Evolutionary conservation across 2,888 invertebrate species (phyloP), one percentile per base, ranked within the genome.

Genomic region (Melieria crassipennis): DNA sequence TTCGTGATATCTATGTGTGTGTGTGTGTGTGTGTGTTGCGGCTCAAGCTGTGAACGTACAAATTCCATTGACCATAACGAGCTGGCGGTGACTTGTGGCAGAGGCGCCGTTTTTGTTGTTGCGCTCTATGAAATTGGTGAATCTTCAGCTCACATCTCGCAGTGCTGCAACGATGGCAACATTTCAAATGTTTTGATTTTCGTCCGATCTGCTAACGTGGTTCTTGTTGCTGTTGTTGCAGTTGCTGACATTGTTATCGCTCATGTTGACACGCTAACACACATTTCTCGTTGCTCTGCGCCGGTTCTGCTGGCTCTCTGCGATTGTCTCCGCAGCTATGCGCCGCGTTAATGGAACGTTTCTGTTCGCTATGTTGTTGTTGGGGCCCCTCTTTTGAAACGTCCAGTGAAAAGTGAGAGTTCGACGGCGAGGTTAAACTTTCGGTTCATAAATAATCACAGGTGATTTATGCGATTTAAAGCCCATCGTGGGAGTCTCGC

Each of bases 51-150:
- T 76, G 76, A 76, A 70, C 75, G 70, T 76, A 78, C 76, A 75
- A 77, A 78, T 76, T 77, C 75, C 75, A 70, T 74, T 75, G 76
- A 72, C 78, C 77, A 76, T 74, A 78, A 75, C 72, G 69, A 75
- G 74, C 68, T 70, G 45, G 56, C 61, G 47, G 60, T 64, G 64
- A 42, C 43, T 30, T 30, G 30, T 30, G 30, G 13, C 48, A 43
- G n/a, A n/a, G 13, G n/a, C 42, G 55, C 43, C 58, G 16, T 3
- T 60, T 3, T 13, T 5, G 47, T 56, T 63, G 62, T 50, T 60
- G 50, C 9, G 13, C 11, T 57, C 7, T 64, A n/a, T 30, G 6
- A n/a, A 30, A 60, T 50, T 11, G 43, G 3, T 10, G 9, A 10
- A 42, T 42, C n/a, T 48, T 66, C 48, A 7, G 7, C 7, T n/a